Conservation (phyloP, 2,888 invertebrate species). For the Schizaphis graminum region DNA sequence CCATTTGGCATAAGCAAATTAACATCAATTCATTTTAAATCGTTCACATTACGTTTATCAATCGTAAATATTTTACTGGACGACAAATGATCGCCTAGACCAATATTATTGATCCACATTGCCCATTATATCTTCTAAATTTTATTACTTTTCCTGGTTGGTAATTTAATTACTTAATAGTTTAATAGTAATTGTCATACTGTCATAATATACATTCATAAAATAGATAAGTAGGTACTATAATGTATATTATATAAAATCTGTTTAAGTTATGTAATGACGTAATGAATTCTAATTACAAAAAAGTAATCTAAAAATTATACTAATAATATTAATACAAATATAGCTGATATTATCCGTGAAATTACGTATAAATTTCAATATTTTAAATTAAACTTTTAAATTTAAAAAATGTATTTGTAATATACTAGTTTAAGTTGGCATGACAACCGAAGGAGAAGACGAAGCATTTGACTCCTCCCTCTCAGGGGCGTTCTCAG, state of each 20-base stretch:
- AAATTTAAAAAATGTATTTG: too few relatives aligned
- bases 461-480: too few relatives aligned
- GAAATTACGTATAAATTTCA: too few relatives aligned
- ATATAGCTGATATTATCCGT: too few relatives aligned
- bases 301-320: neutral
- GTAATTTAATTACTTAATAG: neutral
- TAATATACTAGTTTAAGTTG: neutral
- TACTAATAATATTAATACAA: too few relatives aligned
- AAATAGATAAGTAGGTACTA: too few relatives aligned
- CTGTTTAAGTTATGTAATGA: neutral
- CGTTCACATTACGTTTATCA: neutral
- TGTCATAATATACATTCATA: too few relatives aligned
- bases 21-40: neutral
- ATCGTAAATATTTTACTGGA: neutral
- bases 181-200: too few relatives aligned
- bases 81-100: too few relatives aligned
- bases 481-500: too few relatives aligned
- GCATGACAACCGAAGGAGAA: too few relatives aligned
- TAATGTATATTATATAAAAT: neutral
- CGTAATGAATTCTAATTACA: neutral
- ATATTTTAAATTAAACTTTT: too few relatives aligned
- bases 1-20: neutral
- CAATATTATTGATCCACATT: neutral
- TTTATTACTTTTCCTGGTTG: neutral
- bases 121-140: neutral